These are phyloP conservation scores for Takifugu bimaculatus DNA, from an alignment of 2,113 vertebrate genomes.

Conservation along the genomic window DNA sequence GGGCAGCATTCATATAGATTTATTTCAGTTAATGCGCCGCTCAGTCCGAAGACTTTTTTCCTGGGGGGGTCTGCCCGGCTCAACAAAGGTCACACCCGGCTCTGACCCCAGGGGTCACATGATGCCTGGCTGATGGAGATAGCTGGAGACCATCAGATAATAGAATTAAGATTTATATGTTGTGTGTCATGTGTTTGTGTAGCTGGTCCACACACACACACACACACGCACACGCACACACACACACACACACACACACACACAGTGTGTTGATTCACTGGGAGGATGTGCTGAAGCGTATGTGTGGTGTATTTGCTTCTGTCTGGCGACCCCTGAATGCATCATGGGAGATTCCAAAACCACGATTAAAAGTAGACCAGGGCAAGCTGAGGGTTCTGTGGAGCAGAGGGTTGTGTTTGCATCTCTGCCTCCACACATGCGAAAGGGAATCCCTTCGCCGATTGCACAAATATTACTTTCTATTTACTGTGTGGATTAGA, in stretches of 20 bases:
- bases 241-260: conserved; percentile 34
- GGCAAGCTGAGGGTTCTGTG: conserved; percentile 31
- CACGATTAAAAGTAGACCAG: conserved; percentile 39
- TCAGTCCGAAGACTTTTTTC: too few relatives aligned
- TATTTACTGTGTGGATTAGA: conserved; percentile 61
- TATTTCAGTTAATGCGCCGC: neutral
- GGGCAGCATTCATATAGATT: neutral
- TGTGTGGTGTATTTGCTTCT: conserved; percentile 32
- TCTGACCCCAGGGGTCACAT: conserved; percentile 61
- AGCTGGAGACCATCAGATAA: conserved; percentile 44
- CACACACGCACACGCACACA: conserved; percentile 32
- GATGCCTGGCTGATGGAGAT: conserved; percentile 70
- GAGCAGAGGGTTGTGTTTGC: conserved; percentile 66
- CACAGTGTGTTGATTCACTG: neutral
- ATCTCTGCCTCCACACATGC: conserved; percentile 37
- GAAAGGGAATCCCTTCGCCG: conserved; percentile 46
- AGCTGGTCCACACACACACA: conserved; percentile 26
- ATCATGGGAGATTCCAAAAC: conserved; percentile 47
- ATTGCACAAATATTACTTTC: conserved; percentile 48
- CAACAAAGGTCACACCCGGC: conserved; percentile 48
- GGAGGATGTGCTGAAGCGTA: conserved; percentile 16
- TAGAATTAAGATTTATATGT: conserved; percentile 44
- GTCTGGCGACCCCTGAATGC: conserved; percentile 32
- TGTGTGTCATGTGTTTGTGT: conserved; percentile 30
- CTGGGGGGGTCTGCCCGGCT: too few relatives aligned